phyloP scores from a whole-genome alignment of 2,888 invertebrate species.

The Neria commutata region DNA sequence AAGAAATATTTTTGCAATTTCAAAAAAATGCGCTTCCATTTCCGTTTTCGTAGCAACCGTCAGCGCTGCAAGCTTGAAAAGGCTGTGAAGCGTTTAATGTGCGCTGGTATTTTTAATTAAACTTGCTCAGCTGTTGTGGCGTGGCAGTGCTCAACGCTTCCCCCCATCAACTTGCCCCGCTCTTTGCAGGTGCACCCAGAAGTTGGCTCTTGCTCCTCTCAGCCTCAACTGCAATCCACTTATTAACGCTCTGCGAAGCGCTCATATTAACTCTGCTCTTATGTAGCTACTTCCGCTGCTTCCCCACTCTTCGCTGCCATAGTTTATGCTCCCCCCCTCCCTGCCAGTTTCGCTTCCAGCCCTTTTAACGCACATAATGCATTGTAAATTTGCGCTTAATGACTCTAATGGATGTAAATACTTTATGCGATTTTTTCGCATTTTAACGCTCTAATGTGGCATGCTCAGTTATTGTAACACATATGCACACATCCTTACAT shows the following conservation, averaged over 20 bases:
- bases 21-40: too few relatives aligned
- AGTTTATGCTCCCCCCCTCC: slow-evolving; percentile 54
- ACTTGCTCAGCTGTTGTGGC: slow-evolving; percentile 27
- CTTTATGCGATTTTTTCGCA: too few relatives aligned
- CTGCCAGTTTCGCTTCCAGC: too few relatives aligned
- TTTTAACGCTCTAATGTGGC: too few relatives aligned
- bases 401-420: slow-evolving; percentile 57
- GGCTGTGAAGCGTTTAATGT: slow-evolving; percentile 27
- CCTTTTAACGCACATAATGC: too few relatives aligned
- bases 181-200: not conserved
- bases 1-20: too few relatives aligned
- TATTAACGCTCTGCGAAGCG: not conserved
- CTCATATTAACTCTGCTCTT: not conserved
- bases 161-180: not conserved
- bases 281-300: not conserved
- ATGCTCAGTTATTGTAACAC: too few relatives aligned
- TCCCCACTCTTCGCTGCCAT: slow-evolving; percentile 33
- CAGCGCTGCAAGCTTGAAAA: too few relatives aligned
- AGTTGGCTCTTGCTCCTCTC: not conserved
- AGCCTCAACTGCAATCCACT: not conserved
- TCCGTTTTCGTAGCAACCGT: too few relatives aligned
- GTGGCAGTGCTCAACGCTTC: not conserved
- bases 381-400: slow-evolving; percentile 55
- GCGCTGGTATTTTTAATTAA: slow-evolving; percentile 51
- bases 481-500: too few relatives aligned